Base-by-base conservation (phyloP, 2,113 vertebrate species). In the Guaruba guarouba region DNA sequence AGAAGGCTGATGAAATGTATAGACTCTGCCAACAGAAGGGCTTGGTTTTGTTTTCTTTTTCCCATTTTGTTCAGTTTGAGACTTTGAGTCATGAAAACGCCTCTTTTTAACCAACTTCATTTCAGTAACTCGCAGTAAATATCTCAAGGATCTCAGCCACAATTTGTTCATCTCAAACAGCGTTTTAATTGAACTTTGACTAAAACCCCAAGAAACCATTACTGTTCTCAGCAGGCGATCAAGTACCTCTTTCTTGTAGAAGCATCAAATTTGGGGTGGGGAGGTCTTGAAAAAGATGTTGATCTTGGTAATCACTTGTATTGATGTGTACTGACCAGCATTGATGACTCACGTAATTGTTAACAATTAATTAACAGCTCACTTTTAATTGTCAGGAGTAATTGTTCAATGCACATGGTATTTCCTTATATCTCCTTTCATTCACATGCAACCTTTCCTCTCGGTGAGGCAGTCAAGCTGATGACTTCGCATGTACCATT, bases 171-270 rank as follows among this genome's bases (percentile, higher is more conserved):
- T 10, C 29, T 61, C 20, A 31, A 63, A 44, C 10, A 54, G 51
- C 31, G 35, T 75, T 94, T 92, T 33, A 49, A 61, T 0, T 31
- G 85, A 80, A 54, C 51, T 62, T 83, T 35, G 17, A 54, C 35
- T 24, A 61, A 75, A 20, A 23, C 2, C 71, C 75, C 67, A 12
- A 86, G 92, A 82, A 96, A 93, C 80, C 83, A 83, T 94, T 92
- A 29, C 61, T 86, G 91, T 68, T 92, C 92, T 92, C 88, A 15
- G 29, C 2, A 68, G 76, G 69, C 6, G 37, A 66, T 13, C n/a
- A 78, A 33, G n/a, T 15, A n/a, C 70, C 46, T 96, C 92, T 66
- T 86, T 81, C 82, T 84, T n/a, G 71, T 35, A 46, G 43, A 75
- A 92, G 51, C 79, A 86, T 63, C 92, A 83, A 4, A 51, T 83